Evolutionary conservation across 2,888 invertebrate species (phyloP).

Genomic region (Zygaena filipendulae): DNA sequence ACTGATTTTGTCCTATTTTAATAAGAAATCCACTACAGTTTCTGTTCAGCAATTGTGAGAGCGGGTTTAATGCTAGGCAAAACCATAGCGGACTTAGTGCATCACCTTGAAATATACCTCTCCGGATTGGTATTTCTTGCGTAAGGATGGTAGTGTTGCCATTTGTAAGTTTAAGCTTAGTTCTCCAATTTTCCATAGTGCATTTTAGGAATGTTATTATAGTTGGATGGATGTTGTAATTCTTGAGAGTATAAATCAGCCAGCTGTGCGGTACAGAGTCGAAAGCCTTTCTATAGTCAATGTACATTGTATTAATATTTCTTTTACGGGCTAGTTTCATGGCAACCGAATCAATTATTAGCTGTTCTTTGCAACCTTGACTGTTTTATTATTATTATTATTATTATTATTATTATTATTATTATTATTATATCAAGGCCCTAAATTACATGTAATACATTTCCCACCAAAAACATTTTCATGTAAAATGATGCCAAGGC

Average conservation of each 20-base stretch:
- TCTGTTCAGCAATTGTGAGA: constrained; percentile 5
- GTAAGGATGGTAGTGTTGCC: constrained; percentile 1
- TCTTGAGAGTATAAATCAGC: background rate
- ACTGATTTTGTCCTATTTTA: no score
- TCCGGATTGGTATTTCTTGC: constrained; percentile 8
- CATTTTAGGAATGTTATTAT: background rate
- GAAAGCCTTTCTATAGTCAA: constrained; percentile 1
- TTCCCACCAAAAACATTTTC: no score
- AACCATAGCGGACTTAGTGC: no score
- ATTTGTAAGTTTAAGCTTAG: constrained; percentile 4
- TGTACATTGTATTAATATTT: constrained; percentile 2
- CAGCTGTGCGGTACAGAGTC: constrained; percentile 2
- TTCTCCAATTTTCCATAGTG: constrained; percentile 1
- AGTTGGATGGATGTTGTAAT: constrained; percentile 1
- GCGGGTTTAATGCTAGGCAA: constrained; percentile 3
- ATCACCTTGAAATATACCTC: constrained; percentile 14
- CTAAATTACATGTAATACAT: no score
- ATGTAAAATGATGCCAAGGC: no score
- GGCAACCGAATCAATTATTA: background rate
- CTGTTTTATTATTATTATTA: no score
- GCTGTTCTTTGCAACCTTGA: constrained; percentile 5
- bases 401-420: no score
- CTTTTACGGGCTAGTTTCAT: constrained; percentile 1
- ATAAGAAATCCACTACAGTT: no score
- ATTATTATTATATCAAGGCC: no score